phyloP scores from a whole-genome alignment of 2,797 vertebrate genomes.

The Rhynchonycteris naso region DNA sequence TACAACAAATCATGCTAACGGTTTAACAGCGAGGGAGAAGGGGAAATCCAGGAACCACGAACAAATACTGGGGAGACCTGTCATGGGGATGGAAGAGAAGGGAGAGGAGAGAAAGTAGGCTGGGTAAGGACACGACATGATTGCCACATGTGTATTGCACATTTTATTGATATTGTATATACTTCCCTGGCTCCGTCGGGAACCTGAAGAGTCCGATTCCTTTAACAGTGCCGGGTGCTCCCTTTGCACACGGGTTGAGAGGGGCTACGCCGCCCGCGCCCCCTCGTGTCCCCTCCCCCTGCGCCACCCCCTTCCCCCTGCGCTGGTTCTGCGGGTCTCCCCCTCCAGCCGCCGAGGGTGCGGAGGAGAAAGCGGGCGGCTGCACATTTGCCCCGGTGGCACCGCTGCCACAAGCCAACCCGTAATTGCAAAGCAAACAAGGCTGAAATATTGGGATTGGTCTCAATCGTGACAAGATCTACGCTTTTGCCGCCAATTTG shows the following conservation, averaged over 20 bases:
- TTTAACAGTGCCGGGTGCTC: accelerated
- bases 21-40: constrained; percentile 47
- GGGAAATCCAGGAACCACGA: neutral
- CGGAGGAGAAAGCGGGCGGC: constrained; percentile 15
- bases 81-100: neutral
- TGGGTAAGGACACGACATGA: neutral
- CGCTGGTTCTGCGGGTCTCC: neutral
- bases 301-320: neutral
- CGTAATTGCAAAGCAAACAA: constrained; percentile 88
- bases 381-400: constrained; percentile 61
- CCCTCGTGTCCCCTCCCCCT: neutral
- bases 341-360: neutral
- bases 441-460: constrained; percentile 85
- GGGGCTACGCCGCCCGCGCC: accelerated
- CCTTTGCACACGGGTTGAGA: accelerated
- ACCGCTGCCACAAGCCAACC: constrained; percentile 79
- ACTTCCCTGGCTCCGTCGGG: neutral
- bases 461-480: constrained; percentile 85
- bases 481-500: constrained; percentile 85
- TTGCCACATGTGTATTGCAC: neutral
- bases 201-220: neutral
- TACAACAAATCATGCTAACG: constrained; percentile 74
- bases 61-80: neutral
- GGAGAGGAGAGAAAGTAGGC: neutral
- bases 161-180: accelerated